phyloP scores from a whole-genome alignment of 2,113 vertebrate genomes.

The Amphilophus citrinellus region DNA sequence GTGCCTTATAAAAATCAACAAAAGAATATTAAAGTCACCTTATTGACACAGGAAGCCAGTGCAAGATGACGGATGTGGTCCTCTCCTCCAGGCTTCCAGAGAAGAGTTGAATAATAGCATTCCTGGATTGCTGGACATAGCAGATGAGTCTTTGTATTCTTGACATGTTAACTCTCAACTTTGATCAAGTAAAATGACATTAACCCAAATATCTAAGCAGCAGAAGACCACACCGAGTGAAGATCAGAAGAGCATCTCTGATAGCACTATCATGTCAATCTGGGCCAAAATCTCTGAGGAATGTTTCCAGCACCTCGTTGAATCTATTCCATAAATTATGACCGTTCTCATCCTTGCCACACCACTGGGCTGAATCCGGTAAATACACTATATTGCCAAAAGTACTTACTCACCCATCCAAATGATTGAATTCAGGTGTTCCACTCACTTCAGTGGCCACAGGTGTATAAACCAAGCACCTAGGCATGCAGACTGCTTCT shows the following conservation, averaged over 20 bases:
- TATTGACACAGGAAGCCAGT: background rate
- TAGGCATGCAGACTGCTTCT: no score
- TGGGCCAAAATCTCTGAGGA: background rate
- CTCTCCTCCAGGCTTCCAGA: background rate
- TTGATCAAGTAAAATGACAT: background rate
- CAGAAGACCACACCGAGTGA: background rate
- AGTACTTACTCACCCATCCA: no score
- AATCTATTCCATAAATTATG: background rate
- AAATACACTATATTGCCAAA: background rate
- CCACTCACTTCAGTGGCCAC: no score
- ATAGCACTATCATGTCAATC: background rate
- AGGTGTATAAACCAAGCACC: no score
- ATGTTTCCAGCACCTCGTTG: background rate
- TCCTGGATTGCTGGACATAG: background rate
- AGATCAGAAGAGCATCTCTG: background rate
- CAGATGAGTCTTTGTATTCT: background rate
- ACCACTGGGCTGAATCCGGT: background rate
- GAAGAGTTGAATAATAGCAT: background rate
- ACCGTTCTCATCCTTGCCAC: background rate
- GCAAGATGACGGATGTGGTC: background rate
- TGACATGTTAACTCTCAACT: background rate
- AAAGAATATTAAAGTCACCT: slow-evolving; percentile 2
- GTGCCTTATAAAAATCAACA: background rate
- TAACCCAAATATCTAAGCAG: background rate
- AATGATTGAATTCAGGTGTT: no score